Conservation (phyloP, 2,888 invertebrate genomes). For the Hypomecis atomaria region DNA sequence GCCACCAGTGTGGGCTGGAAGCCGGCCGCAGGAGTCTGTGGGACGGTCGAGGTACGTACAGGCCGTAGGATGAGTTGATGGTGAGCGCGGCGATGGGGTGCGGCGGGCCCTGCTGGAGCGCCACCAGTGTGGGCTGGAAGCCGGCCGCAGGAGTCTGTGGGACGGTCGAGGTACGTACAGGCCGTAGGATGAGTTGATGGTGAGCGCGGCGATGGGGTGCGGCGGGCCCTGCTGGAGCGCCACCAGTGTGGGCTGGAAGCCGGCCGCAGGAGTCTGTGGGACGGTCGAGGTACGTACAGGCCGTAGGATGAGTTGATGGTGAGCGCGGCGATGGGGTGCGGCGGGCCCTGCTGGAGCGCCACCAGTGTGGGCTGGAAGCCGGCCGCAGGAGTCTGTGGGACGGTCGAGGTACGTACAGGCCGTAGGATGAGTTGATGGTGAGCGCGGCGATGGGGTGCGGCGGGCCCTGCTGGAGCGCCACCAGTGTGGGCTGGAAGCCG, state of each 20-base stretch:
- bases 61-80: slow-evolving; percentile 97
- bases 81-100: slow-evolving; percentile 95
- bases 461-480: slow-evolving; percentile 95
- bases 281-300: slow-evolving; percentile 88
- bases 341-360: slow-evolving; percentile 95
- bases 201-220: slow-evolving; percentile 94
- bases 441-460: slow-evolving; percentile 94
- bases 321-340: slow-evolving; percentile 94
- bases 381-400: slow-evolving; percentile 77
- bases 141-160: slow-evolving; percentile 87
- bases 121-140: slow-evolving; percentile 98
- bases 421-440: slow-evolving; percentile 97
- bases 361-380: slow-evolving; percentile 99
- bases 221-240: slow-evolving; percentile 95
- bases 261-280: slow-evolving; percentile 84
- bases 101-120: slow-evolving; percentile 94
- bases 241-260: slow-evolving; percentile 98
- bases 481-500: slow-evolving; percentile 98
- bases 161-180: slow-evolving; percentile 88
- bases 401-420: slow-evolving; percentile 90
- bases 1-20: slow-evolving; percentile 98
- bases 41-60: slow-evolving; percentile 87
- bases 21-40: slow-evolving; percentile 87
- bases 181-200: slow-evolving; percentile 98
- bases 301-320: slow-evolving; percentile 98